phyloP scores from a whole-genome alignment of 2,797 vertebrate genomes.

The Dallia pectoralis region DNA sequence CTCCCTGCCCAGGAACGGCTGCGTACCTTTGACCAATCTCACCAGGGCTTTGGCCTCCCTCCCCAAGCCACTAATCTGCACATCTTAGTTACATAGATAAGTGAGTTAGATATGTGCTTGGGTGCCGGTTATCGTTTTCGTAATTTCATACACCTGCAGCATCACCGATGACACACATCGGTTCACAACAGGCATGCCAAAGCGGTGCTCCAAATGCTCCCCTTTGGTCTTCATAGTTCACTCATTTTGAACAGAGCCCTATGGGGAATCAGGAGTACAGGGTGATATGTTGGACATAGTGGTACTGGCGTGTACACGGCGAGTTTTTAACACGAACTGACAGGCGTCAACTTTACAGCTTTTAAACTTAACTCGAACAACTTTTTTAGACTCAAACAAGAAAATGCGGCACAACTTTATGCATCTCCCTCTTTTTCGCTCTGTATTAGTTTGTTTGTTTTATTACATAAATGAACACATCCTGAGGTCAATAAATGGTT shows the following conservation, averaged over 20 bases:
- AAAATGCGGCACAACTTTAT: background rate
- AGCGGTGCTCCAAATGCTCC: background rate
- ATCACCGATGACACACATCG: slow-evolving; percentile 16
- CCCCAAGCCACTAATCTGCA: slow-evolving; percentile 35
- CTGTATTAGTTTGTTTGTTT: background rate
- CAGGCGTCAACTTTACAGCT: background rate
- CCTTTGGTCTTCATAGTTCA: background rate
- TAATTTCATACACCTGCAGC: slow-evolving; percentile 9
- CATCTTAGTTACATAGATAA: slow-evolving; percentile 39
- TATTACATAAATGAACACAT: no score
- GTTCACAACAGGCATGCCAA: background rate
- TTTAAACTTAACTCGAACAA: no score
- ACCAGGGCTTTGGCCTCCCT: slow-evolving; percentile 20
- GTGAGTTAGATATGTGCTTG: slow-evolving; percentile 39
- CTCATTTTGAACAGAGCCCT: background rate
- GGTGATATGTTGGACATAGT: background rate
- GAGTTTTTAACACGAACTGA: background rate
- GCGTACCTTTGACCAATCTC: slow-evolving; percentile 54
- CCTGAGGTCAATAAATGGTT: slow-evolving; percentile 27
- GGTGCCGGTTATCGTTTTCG: slow-evolving; percentile 28
- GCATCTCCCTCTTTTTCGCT: background rate
- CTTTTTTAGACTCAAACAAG: background rate
- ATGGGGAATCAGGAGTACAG: background rate
- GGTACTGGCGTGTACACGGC: background rate
- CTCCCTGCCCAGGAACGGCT: slow-evolving; percentile 7